These are phyloP conservation scores for Harlomillsia oculata DNA, from an alignment of 1,140 invertebrate species.

Conservation along the genomic window DNA sequence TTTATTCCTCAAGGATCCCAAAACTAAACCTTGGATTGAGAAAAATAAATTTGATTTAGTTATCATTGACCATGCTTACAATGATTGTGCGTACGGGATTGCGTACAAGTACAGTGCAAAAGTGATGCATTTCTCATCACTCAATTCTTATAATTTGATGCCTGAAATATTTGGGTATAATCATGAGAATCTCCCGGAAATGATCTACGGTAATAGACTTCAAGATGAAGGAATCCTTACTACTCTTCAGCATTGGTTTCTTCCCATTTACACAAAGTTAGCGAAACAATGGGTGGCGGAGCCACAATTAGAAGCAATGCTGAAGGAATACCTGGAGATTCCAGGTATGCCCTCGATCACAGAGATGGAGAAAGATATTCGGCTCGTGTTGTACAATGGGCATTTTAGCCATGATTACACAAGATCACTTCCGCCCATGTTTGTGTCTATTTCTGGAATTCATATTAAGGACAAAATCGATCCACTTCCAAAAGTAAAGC, in stretches of 20 bases:
- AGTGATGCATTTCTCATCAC: background rate
- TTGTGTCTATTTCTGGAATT: slow-evolving; percentile 54
- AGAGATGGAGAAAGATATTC: slow-evolving; percentile 36
- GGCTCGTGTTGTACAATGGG: slow-evolving; percentile 47
- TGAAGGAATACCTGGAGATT: slow-evolving; percentile 18
- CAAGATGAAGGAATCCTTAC: background rate
- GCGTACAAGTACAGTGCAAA: slow-evolving; percentile 11
- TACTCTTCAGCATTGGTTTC: background rate
- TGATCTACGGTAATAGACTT: slow-evolving; percentile 1
- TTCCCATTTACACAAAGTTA: background rate
- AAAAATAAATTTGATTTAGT: slow-evolving; percentile 36
- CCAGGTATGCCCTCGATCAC: slow-evolving; percentile 24
- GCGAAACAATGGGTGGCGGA: background rate
- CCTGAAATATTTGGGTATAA: background rate
- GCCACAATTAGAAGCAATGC: slow-evolving; percentile 9
- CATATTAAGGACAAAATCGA: slow-evolving; percentile 37
- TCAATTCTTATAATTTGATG: background rate
- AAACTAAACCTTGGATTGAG: background rate
- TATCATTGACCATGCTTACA: slow-evolving; percentile 37
- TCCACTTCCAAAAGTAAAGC: slow-evolving; percentile 14
- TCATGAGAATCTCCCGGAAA: background rate
- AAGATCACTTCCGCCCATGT: slow-evolving; percentile 45
- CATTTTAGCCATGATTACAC: slow-evolving; percentile 46
- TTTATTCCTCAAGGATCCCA: background rate
- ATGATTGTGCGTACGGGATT: slow-evolving; percentile 27